Evolutionary conservation across 64 coral and sea anemone species (phyloP).

Genomic region (Pachyseris speciosa): DNA sequence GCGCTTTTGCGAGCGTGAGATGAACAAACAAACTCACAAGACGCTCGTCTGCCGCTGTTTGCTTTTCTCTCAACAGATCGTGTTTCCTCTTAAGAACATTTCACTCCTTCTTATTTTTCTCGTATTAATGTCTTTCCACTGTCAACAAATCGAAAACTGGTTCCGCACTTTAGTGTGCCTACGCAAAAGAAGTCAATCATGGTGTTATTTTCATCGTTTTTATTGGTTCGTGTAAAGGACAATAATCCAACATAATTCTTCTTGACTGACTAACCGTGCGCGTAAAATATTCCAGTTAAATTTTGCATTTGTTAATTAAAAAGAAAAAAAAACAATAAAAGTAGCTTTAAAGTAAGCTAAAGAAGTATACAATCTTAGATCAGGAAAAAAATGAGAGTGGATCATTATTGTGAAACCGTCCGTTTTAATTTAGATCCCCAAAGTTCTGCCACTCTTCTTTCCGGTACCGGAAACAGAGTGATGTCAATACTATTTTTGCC

Average conservation of each 20-base stretch:
- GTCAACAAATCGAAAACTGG: conserved; percentile 27
- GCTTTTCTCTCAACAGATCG: neutral
- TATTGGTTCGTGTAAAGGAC: conserved; percentile 17
- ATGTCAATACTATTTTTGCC: conserved; percentile 8
- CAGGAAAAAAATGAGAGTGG: neutral
- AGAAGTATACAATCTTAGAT: neutral
- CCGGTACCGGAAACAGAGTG: conserved; percentile 25
- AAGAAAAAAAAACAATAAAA: too few relatives aligned
- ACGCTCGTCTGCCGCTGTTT: neutral
- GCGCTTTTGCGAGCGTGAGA: neutral
- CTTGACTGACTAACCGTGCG: neutral
- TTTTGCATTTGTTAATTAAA: too few relatives aligned
- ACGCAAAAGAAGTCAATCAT: conserved; percentile 23
- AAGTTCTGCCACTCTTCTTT: neutral
- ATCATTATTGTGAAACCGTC: neutral
- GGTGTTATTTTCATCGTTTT: neutral
- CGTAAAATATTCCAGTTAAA: neutral
- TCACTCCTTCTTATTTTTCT: conserved; percentile 6
- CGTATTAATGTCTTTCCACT: conserved; percentile 10
- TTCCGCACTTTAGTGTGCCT: conserved; percentile 36
- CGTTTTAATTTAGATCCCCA: conserved; percentile 2
- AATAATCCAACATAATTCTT: neutral
- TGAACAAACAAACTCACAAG: neutral
- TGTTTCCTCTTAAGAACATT: neutral
- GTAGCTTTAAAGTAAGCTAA: neutral